phyloP scores from a whole-genome alignment of 2,113 vertebrate genomes.

The Lophura nycthemera region DNA sequence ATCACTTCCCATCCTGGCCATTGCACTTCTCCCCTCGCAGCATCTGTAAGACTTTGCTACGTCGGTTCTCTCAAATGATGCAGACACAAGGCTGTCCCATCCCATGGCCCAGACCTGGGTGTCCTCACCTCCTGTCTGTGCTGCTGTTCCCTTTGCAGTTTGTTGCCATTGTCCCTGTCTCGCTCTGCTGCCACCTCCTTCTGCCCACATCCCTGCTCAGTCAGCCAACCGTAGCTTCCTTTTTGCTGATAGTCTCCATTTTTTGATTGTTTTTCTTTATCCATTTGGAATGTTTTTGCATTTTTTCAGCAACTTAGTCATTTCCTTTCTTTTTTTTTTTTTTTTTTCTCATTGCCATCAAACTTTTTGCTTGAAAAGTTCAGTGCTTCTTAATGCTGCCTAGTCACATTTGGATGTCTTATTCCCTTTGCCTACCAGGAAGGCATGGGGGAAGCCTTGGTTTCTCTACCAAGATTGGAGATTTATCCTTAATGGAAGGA shows the following conservation, averaged over 20 bases:
- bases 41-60: not conserved
- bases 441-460: not conserved
- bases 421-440: not conserved
- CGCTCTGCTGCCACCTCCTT: not conserved
- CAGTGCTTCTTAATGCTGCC: not conserved
- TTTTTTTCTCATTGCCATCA: not conserved
- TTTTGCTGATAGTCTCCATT: not conserved
- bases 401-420: not conserved
- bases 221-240: not conserved
- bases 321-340: slow-evolving; percentile 39
- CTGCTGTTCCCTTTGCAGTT: accelerated
- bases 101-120: not conserved
- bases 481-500: not conserved
- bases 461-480: not conserved
- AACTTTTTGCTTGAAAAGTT: not conserved
- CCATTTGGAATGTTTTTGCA: not conserved
- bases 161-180: not conserved
- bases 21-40: not conserved
- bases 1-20: not conserved
- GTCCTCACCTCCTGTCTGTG: not conserved
- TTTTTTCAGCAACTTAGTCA: not conserved
- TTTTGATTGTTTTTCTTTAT: not conserved
- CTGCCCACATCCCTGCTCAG: not conserved
- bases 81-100: not conserved
- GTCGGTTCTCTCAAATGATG: not conserved